phyloP scores from a whole-genome alignment of 2,888 invertebrate genomes.

The Leptura quadrifasciata region DNA sequence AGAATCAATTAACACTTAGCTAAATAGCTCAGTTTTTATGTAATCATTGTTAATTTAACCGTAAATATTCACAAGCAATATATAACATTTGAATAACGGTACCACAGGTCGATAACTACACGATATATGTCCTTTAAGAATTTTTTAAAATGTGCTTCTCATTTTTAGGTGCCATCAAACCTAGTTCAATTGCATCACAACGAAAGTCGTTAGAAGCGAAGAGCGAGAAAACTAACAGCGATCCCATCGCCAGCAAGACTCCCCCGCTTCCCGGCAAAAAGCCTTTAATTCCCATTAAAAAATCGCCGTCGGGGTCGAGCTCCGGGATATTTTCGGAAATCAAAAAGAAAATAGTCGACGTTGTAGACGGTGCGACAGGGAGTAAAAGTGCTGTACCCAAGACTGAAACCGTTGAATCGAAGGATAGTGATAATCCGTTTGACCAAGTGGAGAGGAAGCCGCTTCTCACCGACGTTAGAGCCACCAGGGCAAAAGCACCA shows the following conservation, averaged over 20 bases:
- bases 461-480: constrained; percentile 81
- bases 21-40: not conserved
- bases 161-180: constrained; percentile 60
- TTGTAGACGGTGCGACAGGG: constrained; percentile 74
- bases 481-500: constrained; percentile 81
- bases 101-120: too few relatives aligned
- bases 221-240: constrained; percentile 65
- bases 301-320: constrained; percentile 78
- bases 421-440: constrained; percentile 74
- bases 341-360: constrained; percentile 67
- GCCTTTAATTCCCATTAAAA: constrained; percentile 80
- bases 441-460: constrained; percentile 81
- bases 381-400: constrained; percentile 71
- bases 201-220: constrained; percentile 74
- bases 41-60: not conserved
- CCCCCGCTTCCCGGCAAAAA: constrained; percentile 78
- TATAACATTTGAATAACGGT: too few relatives aligned
- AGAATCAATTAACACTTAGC: constrained; percentile 3
- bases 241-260: constrained; percentile 66
- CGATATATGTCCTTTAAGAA: not conserved
- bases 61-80: not conserved
- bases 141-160: not conserved
- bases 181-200: constrained; percentile 73
- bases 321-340: constrained; percentile 56
- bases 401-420: constrained; percentile 61